Conservation (phyloP, 2,113 vertebrate species). For the Polypterus bichir region DNA sequence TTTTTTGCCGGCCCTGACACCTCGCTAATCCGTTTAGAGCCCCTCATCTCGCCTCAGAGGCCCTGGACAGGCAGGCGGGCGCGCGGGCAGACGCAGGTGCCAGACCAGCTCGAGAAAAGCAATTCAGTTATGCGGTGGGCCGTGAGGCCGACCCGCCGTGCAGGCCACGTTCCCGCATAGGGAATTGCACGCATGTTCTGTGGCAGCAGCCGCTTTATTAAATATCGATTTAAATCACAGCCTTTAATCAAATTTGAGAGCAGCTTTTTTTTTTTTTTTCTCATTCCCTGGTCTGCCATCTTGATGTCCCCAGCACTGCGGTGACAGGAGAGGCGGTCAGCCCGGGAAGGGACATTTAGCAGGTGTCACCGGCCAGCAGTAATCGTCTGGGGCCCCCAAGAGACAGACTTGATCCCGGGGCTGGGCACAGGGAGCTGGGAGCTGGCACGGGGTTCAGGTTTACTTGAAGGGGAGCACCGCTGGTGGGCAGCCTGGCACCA, state of each 20-base stretch:
- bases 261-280: conserved; percentile 23
- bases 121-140: conserved; percentile 58
- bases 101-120: conserved; percentile 54
- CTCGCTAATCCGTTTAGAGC: conserved; percentile 69
- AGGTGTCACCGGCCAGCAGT: conserved; percentile 29
- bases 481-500: no score
- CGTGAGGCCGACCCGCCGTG: conserved; percentile 24
- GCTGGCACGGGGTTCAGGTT: no score
- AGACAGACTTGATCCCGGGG: neutral
- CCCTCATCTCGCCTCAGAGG: conserved; percentile 58
- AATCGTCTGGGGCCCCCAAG: no score
- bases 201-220: conserved; percentile 71
- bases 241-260: conserved; percentile 72
- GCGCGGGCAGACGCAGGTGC: conserved; percentile 48
- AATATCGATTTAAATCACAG: conserved; percentile 82
- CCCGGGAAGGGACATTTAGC: conserved; percentile 52
- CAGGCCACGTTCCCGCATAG: conserved; percentile 49
- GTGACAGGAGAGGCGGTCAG: conserved; percentile 29
- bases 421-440: no score
- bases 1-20: conserved; percentile 54
- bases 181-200: conserved; percentile 59
- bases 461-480: no score
- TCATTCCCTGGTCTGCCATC: conserved; percentile 11
- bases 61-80: conserved; percentile 33
- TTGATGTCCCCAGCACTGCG: conserved; percentile 4